phyloP scores from a whole-genome alignment of 2,888 invertebrate species.

The Prosopocoilus inquinatus region DNA sequence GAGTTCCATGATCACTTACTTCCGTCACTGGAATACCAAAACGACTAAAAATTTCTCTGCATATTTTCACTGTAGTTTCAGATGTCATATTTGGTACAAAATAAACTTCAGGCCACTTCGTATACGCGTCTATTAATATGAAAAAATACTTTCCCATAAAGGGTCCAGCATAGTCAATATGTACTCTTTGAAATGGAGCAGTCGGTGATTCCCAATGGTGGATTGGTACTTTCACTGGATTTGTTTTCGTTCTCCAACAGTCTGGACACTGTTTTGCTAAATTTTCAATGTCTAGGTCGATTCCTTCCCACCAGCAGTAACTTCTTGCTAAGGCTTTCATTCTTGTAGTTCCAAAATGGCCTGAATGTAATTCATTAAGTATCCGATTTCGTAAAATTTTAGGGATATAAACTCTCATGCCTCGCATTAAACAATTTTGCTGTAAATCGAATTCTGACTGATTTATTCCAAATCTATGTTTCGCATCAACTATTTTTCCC shows the following conservation, averaged over 20 bases:
- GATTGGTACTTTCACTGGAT: slow-evolving; percentile 12
- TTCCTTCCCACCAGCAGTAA: slow-evolving; percentile 13
- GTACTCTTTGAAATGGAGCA: slow-evolving; percentile 25
- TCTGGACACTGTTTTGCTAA: too few species aligned
- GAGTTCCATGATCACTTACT: slow-evolving; percentile 32
- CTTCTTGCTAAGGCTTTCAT: too few species aligned
- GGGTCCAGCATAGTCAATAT: slow-evolving; percentile 28
- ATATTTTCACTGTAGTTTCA: slow-evolving; percentile 20
- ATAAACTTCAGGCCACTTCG: slow-evolving; percentile 29
- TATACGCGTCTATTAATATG: slow-evolving; percentile 25
- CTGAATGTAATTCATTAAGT: too few species aligned
- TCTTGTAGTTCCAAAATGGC: too few species aligned
- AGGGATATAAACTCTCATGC: too few species aligned
- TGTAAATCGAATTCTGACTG: slow-evolving; percentile 6
- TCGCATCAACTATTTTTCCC: neutral
- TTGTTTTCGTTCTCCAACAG: slow-evolving; percentile 21
- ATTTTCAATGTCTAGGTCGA: too few species aligned
- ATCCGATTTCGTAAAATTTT: too few species aligned
- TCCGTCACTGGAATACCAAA: slow-evolving; percentile 31
- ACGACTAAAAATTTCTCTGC: slow-evolving; percentile 25
- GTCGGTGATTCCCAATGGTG: slow-evolving; percentile 27
- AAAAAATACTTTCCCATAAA: slow-evolving; percentile 7
- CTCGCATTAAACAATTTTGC: slow-evolving; percentile 9
- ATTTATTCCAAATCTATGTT: slow-evolving; percentile 5
- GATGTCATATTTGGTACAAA: slow-evolving; percentile 21